Evolutionary conservation across 2,888 invertebrate genomes (phyloP), one percentile per base, ranked within the genome.

Genomic region (Ectemnius continuus): DNA sequence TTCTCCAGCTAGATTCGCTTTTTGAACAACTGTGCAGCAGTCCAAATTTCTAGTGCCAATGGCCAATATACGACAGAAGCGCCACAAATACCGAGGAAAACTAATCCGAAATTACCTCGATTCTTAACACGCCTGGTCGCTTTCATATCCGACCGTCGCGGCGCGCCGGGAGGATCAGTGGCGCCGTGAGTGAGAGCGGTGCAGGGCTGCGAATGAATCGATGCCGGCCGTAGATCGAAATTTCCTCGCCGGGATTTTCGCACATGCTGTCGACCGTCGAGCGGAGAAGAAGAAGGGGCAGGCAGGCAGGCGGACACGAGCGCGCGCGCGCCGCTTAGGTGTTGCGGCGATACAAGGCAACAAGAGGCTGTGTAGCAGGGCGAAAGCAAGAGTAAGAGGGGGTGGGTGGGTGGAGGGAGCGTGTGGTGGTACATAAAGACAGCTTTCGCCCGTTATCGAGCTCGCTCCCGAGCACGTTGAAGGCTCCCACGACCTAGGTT

Each of bases 361-460:
- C 62, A 58, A 72, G 26, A 70, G 36, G 36, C 36, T 36, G 36
- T 36, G 36, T 36, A 8, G 36, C 36, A 36, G 36, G 16, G 23
- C 23, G 56, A 48, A 20, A 20, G 56, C 52, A n/a, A 26, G 14
- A 52, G 52, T 52, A 52, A 16, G n/a, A n/a, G n/a, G n/a, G n/a
- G 14, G 16, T 36, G 14, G 59, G 47, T 2, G 16, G 57, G 13
- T 6, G 16, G 57, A 8, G 45, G 58, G 63, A 67, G 63, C 61
- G 48, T 36, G 75, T 73, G 58, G 62, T 70, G 75, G 74, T 74
- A 75, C 70, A 76, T 79, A 79, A 84, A 83, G 83, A 78, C 81
- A 80, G 81, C 81, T 73, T 76, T 78, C 70, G 78, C 72, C 80
- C 81, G 83, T 85, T 85, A 85, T 85, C 85, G 84, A 79, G 76